Evolutionary conservation across 2,113 vertebrate species (phyloP), one percentile per base, ranked within the genome.

Genomic region (Gymnocephalus cernua): DNA sequence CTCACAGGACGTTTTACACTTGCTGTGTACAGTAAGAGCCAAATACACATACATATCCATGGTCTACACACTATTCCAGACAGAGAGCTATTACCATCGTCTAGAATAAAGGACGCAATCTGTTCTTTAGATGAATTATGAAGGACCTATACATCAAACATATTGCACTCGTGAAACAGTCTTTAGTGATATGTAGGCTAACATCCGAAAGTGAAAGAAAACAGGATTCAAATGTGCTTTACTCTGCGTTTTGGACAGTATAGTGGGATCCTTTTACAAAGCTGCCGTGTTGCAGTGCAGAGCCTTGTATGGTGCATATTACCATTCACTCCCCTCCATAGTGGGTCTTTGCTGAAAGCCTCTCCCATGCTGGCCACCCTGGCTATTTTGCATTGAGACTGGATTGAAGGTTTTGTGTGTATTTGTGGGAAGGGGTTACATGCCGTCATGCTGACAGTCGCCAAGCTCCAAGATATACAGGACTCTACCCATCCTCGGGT

Each of bases 371-470:
- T 85, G 86, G 85, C 86, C 84, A 87, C 76, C 74, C 73, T 11
- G 76, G 68, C 62, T 79, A 29, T 90, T 92, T 91, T 92, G 87
- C 89, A 90, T 79, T 86, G 85, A 87, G 82, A 83, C 79, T 71
- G 87, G 85, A 89, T 93, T 90, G 88, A 64, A 86, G 66, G 75
- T 59, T 69, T 47, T 88, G 62, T 85, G 82, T 66, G 69, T 78
- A 69, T 67, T 75, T 69, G 86, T 56, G 35, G 56, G 83, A 44
- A 79, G 80, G 82, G 80, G 82, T 82, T 91, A 76, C 76, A 68
- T 56, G 81, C 79, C 61, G 70, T 85, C 90, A 89, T 72, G 86
- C 84, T 87, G 83, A 75, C 69, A 82, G 82, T 67, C 56, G 29
- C 53, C 51, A 29, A 77, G 70, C 77, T 68, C n/a, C 44, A 14